Evolutionary conservation across 2,113 vertebrate species (phyloP), one percentile per base, ranked within the genome.

Genomic region (Sialia sialis): DNA sequence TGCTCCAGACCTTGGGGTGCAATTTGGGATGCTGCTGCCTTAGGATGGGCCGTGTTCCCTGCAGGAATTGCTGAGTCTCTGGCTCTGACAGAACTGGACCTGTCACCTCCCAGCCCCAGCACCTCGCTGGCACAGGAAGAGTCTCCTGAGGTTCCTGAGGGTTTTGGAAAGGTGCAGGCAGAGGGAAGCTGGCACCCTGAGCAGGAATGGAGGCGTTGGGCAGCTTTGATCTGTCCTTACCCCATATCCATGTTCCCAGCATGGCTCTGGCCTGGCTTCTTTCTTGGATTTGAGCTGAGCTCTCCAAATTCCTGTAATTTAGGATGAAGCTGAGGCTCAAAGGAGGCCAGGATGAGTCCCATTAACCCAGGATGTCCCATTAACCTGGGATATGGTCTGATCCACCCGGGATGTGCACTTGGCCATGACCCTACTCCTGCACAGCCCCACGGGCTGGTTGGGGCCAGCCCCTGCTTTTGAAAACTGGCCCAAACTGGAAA

Each of bases 241-340:
- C 27, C 36, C 36, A 4, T 2, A 13, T 2, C 79, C 46, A 12
- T 0, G 0, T 4, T 23, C 23, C 7, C 11, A 0, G 0, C 5
- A 0, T 0, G 4, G 51, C 49, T 60, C 55, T 43, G 34, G 19
- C 34, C 7, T 1, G 3, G 34, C 48, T 82, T 25, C 39, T 14
- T 16, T 9, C 27, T 5, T 3, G 13, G 23, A 34, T 44, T 51
- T 32, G 62, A 63, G 34, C 32, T 59, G 76, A 29, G 11, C 9
- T 25, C 29, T 10, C 15, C 54, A 25, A 75, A 64, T 74, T 63
- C 26, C 46, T 4, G 4, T 0, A 8, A 51, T 38, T 73, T 18
- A 44, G 59, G 30, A 4, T 1, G 2, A 3, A 39, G 16, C 18
- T 6, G 46, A 69, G 60, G 38, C 29, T 73, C 44, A 17, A 11